These are phyloP conservation scores for Delia radicum DNA, from an alignment of 1,140 invertebrate genomes.

Conservation along the genomic window DNA sequence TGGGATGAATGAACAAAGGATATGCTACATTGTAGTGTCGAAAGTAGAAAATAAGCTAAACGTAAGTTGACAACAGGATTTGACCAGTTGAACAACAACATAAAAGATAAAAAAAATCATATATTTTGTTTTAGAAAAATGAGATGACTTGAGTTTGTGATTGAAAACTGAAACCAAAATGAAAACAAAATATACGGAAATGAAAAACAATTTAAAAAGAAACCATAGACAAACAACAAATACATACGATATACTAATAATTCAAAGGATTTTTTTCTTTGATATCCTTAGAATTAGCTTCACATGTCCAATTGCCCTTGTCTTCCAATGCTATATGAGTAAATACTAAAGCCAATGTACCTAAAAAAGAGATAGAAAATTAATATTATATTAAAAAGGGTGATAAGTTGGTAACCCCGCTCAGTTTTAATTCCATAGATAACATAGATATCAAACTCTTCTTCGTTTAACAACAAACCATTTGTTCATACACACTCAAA, in stretches of 20 bases:
- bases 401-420: too few species aligned
- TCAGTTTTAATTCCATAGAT: too few species aligned
- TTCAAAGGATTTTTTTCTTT: slow-evolving; percentile 50
- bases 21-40: not conserved
- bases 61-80: not conserved
- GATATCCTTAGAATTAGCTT: slow-evolving; percentile 27
- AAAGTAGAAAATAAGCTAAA: not conserved
- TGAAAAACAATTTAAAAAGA: not conserved
- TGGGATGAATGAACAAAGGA: not conserved
- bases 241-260: slow-evolving; percentile 56
- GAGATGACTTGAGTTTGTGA: not conserved
- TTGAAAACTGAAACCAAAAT: not conserved
- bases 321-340: slow-evolving; percentile 52
- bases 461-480: too few species aligned
- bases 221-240: too few species aligned
- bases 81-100: not conserved
- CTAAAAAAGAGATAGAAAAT: too few species aligned
- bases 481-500: too few species aligned
- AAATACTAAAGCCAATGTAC: slow-evolving; percentile 51
- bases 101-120: not conserved
- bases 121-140: not conserved
- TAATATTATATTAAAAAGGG: too few species aligned
- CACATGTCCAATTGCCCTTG: slow-evolving; percentile 55
- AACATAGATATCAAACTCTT: too few species aligned
- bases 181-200: not conserved